Base-by-base conservation (phyloP, 2,113 vertebrate genomes). In the Puma concolor region DNA sequence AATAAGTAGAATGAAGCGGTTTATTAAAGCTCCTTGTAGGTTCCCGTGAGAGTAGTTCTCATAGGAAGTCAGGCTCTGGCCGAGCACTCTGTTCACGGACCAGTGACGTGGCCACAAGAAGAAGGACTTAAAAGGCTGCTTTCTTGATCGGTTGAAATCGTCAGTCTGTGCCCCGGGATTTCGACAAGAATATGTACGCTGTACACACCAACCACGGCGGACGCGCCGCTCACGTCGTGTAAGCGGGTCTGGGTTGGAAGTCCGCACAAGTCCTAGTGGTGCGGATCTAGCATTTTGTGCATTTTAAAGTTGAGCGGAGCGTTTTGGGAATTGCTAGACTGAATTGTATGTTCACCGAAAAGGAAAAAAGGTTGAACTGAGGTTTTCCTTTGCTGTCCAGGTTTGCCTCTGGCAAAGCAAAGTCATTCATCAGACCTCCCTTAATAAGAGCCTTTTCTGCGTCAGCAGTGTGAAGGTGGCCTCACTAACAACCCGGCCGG, bases 261-360 rank as follows among this genome's bases (percentile, higher is more conserved):
- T 57, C 0, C 14, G 1, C 3, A 10, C 25, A 57, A 5, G 48
- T 29, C 36, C 38, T 66, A 16, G 21, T n/a, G 19, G 29, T 41
- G 48, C 60, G 52, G 81, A 31, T 29, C 15, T 8, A 25, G 27
- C 25, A 25, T 63, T 95, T 74, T 92, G 60, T 92, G 79, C 85
- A 36, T 36, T 88, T 71, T 91, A 64, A 76, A 91, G 33, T 72
- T 91, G 36, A 87, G 57, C 60, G 36, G 67, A 90, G 4, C 31
- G 69, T 95, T 83, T 97, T 29, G 82, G 77, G 63, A 60, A 86
- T 91, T 88, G 15, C 33, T 92, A 36, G 48, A 91, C 64, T 95
- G 66, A 95, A 41, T 77, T 88, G 38, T 44, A 11, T 69, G 93
- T 76, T 50, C 52, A 88, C 52, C 77, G 4, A 33, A 67, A 74